These are phyloP conservation scores for Eciton burchellii DNA, from an alignment of 1,140 invertebrate species.

Conservation along the genomic window DNA sequence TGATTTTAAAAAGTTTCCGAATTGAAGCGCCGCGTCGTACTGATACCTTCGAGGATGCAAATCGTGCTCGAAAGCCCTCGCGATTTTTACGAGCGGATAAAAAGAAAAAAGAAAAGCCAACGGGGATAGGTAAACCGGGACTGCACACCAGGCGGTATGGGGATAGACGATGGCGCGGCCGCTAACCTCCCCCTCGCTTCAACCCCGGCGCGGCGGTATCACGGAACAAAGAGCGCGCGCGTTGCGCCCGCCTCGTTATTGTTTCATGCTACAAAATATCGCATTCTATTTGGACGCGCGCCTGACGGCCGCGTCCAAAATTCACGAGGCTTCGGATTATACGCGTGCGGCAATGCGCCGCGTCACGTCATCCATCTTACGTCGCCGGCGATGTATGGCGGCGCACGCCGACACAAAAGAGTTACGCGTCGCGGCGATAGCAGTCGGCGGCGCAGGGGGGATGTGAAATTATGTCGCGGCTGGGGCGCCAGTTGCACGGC, in stretches of 20 bases:
- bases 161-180: neutral
- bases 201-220: constrained; percentile 46
- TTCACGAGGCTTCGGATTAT: constrained; percentile 62
- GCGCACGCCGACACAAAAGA: constrained; percentile 36
- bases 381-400: neutral
- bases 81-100: constrained; percentile 64
- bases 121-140: constrained; percentile 27
- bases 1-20: constrained; percentile 60
- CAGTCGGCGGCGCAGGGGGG: constrained; percentile 14
- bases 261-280: constrained; percentile 72
- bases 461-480: constrained; percentile 47
- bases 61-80: constrained; percentile 69
- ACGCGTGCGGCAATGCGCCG: constrained; percentile 26
- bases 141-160: neutral
- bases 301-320: constrained; percentile 64
- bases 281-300: constrained; percentile 69
- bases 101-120: constrained; percentile 58
- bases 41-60: constrained; percentile 65
- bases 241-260: constrained; percentile 65
- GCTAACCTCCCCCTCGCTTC: too few species aligned
- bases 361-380: constrained; percentile 65
- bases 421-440: neutral
- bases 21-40: constrained; percentile 53
- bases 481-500: neutral
- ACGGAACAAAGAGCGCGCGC: constrained; percentile 62